Evolutionary conservation across 2,888 invertebrate species (phyloP), one percentile per base, ranked within the genome.

Genomic region (Sarcophaga carnaria): DNA sequence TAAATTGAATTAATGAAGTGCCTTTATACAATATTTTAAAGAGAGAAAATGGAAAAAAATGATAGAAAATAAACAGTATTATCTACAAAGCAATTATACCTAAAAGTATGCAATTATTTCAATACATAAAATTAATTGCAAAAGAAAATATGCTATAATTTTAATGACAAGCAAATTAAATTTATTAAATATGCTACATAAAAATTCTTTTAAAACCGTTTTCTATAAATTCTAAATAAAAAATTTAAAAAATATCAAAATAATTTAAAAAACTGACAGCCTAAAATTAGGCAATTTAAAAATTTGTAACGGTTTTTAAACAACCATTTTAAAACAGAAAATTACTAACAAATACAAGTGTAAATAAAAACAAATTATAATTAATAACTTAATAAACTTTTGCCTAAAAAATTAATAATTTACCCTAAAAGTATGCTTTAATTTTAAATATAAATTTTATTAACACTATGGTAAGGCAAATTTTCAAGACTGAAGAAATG

Each of bases 1-100:
- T 54, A 67, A 77, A 20, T 27, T 59, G 59, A 66, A 54, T 22
- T 17, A 79, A 14, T 25, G 8, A 63, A 63, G 78, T 79, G 67
- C 69, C 62, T 70, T 60, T 45, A 54, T 12, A 54, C 17, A 54
- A 54, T 14, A 14, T 54, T 8, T 37, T 37, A 37, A 37, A 54
- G 17, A 54, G 17, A 14, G 10, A 54, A 49, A 49, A 54, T 14
- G 54, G 0, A 49, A 49, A 4, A 54, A 14, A 54, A 54, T 54
- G 2, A 62, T 20, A 45, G n/a, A 45, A 17, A 20, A 37, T 37
- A 72, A 72, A 62, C 27, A 37, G 17, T 37, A 66, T 66, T 67
- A 67, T 37, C 37, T 20, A 54, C 54, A 54, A 17, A 14, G 54
- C 17, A 54, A 54, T 54, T 54, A 54, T 54, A 10, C 64, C 71